Evolutionary conservation across 2,113 vertebrate genomes (phyloP), one percentile per base, ranked within the genome.

Genomic region (Alligator sinensis): DNA sequence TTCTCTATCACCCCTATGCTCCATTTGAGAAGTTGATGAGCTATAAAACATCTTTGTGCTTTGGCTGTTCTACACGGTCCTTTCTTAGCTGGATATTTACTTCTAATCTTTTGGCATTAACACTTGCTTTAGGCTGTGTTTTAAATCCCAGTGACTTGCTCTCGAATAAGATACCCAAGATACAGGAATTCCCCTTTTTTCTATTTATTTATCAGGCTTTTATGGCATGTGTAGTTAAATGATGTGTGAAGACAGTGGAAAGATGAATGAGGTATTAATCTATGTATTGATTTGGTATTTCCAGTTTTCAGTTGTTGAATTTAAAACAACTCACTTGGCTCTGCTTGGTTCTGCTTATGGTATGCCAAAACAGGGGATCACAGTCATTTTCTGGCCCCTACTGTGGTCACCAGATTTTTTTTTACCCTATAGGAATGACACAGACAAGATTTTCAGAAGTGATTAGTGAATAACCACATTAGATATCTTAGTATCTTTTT

Each of bases 21-120:
- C 93, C 82, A 4, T 92, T 97, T 89, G 63, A 93, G 95, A 82
- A 94, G 82, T 4, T 90, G 88, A 96, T 95, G 96, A 95, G 16
- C 64, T 97, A 80, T 63, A 93, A 89, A 92, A 86, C 79, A 68
- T 87, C 34, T 94, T 86, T 82, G 94, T 86, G 34, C 25, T 92
- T 90, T 90, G 75, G 19, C 68, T 96, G 21, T 57, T 66, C 77
- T 90, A 58, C 30, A 0, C 15, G 76, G 60, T 6, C 16, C 13
- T 58, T 95, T n/a, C 80, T 91, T 83, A 90, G n/a, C 30, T 92
- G 61, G 2, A 0, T 88, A 63, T 93, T 96, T 96, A 2, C 59
- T 90, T 80, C 55, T 75, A 83, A 75, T 84, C 57, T 38, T 77
- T 4, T 68, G 76, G 25, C 63, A 61, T 86, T 87, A 91, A 81